Evolutionary conservation across 2,888 invertebrate species (phyloP), one percentile per base, ranked within the genome.

Genomic region (Cataglyphis rosenhaueri): DNA sequence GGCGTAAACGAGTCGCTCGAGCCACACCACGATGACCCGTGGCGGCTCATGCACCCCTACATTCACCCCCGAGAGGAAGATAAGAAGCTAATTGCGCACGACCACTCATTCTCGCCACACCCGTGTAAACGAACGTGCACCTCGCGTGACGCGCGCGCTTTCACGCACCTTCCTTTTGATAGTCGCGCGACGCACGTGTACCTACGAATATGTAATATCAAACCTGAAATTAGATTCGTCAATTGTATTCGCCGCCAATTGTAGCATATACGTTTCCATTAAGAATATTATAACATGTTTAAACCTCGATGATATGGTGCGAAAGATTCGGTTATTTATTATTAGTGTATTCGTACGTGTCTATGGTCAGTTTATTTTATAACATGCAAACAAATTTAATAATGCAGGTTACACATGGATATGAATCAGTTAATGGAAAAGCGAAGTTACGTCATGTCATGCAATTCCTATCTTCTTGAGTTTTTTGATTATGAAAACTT

Each of bases 21-120:
- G 29, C 55, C 61, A 41, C 66, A 48, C 57, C 76, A 44, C 71
- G 76, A 64, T 65, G 71, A 74, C 75, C 81, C 61, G 75, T 78
- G 68, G 73, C 74, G 44, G 73, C 85, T 70, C 76, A 59, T 68
- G 59, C 65, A 83, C 84, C 78, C 81, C 82, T 78, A 64, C 55
- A 79, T 74, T 78, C 71, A 74, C 48, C 64, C 82, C 57, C 78
- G 70, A 48, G 61, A 70, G 73, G 57, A 62, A 88, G 89, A 91
- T 91, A 91, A 88, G 87, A 85, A 86, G 87, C 81, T 91, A 91
- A 91, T 90, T 91, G 89, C 87, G 81, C 86, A 85, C 86, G 81
- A 83, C 84, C 86, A 85, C 89, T 90, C 89, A 85, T 87, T 86
- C 87, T 84, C 84, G 89, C 91, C 91, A 87, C 91, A 87, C 89